A percentile compares a stretch with the other conserved stretches of the same genome.
Conservation (phyloP, 2,797 vertebrate genomes). For the Anisognathus igniventris region DNA sequence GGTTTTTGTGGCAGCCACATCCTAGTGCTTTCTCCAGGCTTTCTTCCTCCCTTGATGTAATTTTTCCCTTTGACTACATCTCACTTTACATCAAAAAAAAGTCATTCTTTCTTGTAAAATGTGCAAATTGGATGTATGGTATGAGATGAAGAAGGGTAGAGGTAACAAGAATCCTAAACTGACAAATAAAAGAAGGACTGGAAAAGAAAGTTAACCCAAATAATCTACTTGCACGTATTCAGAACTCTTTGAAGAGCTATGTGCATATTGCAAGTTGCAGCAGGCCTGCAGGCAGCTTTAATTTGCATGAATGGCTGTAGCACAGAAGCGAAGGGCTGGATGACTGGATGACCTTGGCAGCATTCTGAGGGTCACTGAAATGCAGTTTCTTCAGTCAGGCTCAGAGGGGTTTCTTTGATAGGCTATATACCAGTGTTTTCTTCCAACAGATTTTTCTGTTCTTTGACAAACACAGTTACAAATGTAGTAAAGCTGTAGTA, state of each 20-base stretch:
- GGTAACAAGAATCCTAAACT: background rate
- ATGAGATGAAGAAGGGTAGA: background rate
- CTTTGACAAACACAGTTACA: background rate
- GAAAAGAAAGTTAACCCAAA: slow-evolving; percentile 22
- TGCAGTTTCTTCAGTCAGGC: slow-evolving; percentile 21
- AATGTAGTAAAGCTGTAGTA: background rate
- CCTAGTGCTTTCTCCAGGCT: background rate
- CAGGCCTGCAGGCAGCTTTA: slow-evolving; percentile 55
- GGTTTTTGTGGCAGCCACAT: background rate
- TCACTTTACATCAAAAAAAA: slow-evolving; percentile 33
- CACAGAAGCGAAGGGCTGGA: background rate
- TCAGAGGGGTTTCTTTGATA: background rate
- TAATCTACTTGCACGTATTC: background rate
- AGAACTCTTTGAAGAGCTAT: slow-evolving; percentile 27
- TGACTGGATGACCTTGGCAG: slow-evolving; percentile 40
- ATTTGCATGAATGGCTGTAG: slow-evolving; percentile 56
- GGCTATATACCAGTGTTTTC: background rate
- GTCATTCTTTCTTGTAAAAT: background rate
- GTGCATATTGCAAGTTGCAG: slow-evolving; percentile 47
- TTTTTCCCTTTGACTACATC: slow-evolving; percentile 42
- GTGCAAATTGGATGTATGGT: slow-evolving; percentile 26
- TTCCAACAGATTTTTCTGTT: background rate
- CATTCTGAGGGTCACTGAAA: slow-evolving; percentile 28
- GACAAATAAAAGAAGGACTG: background rate
- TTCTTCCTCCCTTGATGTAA: slow-evolving; percentile 15